These are phyloP conservation scores for Fundulus diaphanus DNA, from an alignment of 2,797 vertebrate species.

Conservation along the genomic window DNA sequence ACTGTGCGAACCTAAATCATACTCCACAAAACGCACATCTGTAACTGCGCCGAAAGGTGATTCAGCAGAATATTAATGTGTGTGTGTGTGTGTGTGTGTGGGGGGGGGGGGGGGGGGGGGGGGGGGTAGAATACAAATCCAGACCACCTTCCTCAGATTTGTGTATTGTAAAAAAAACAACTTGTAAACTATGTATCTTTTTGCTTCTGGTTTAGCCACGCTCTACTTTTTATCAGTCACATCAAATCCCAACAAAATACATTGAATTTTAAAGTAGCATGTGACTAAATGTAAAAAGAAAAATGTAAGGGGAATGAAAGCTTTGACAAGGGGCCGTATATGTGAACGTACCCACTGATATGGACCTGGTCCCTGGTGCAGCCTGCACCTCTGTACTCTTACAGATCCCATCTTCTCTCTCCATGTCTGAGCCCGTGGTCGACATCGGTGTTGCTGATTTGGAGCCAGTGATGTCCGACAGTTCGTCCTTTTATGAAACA, in stretches of 20 bases:
- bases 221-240: background rate
- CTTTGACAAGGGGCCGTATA: background rate
- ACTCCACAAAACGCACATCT: background rate
- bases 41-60: background rate
- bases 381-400: conserved; percentile 90
- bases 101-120: too few species aligned
- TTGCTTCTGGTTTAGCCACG: background rate
- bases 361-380: conserved; percentile 87
- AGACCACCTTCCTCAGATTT: background rate
- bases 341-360: conserved; percentile 85
- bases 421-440: conserved; percentile 82
- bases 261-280: background rate
- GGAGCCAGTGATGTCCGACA: conserved; percentile 88
- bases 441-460: conserved; percentile 87
- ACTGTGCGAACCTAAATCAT: background rate
- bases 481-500: conserved; percentile 88
- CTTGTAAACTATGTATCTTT: background rate
- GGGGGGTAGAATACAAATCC: background rate
- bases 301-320: background rate
- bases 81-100: too few species aligned
- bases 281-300: too few species aligned
- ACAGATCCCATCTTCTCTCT: conserved; percentile 82
- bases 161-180: background rate
- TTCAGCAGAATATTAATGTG: background rate
- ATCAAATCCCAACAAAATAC: background rate